Conservation (phyloP, 1,140 invertebrate genomes). For the Ruditapes philippinarum region DNA sequence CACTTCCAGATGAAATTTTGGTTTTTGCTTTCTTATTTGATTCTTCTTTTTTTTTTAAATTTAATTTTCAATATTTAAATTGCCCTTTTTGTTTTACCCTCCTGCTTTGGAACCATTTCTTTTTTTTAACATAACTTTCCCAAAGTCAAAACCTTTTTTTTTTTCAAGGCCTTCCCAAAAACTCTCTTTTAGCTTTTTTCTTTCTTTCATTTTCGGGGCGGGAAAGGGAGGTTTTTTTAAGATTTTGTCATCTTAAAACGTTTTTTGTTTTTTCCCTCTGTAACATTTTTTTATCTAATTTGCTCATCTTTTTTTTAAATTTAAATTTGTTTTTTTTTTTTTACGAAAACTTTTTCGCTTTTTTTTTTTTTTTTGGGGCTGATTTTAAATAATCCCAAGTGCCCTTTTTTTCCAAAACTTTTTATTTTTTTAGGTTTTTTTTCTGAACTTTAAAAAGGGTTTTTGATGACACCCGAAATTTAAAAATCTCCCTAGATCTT, state of each 20-base stretch:
- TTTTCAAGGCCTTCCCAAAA: conserved; percentile 48
- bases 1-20: not conserved
- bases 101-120: not conserved
- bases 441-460: not conserved
- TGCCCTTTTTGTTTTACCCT: not conserved
- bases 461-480: not conserved
- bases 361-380: not conserved
- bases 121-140: conserved; percentile 59
- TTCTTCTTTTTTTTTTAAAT: not conserved
- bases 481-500: not conserved
- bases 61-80: not conserved
- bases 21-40: not conserved
- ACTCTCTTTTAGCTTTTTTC: conserved; percentile 33
- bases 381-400: not conserved
- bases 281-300: not conserved
- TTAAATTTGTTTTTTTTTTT: not conserved
- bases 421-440: not conserved
- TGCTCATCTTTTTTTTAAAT: not conserved
- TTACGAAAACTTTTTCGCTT: not conserved
- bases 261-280: not conserved
- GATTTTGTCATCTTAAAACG: not conserved
- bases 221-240: conserved; percentile 50
- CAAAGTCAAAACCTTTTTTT: conserved; percentile 49
- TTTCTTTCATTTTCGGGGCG: conserved; percentile 48
- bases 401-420: not conserved